These are phyloP conservation scores for Eulithis prunata DNA, from an alignment of 2,888 invertebrate species.

Conservation along the genomic window DNA sequence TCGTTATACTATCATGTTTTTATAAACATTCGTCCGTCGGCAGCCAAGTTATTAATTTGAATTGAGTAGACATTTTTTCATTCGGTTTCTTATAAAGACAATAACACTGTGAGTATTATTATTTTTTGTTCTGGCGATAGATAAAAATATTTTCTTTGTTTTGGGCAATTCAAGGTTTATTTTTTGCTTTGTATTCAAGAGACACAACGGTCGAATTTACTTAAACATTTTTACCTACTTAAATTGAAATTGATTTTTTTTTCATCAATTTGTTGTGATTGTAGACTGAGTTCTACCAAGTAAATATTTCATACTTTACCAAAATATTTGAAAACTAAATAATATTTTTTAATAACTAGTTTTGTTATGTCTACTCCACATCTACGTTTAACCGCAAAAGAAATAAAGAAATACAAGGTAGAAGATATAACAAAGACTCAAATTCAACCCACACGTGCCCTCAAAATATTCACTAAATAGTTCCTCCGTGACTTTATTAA, in stretches of 20 bases:
- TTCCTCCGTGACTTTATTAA: conserved; percentile 16
- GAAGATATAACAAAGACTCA: not conserved
- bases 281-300: not conserved
- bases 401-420: too few relatives aligned
- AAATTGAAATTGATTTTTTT: too few relatives aligned
- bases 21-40: conserved; percentile 40
- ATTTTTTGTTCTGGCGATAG: conserved; percentile 1
- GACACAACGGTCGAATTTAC: too few relatives aligned
- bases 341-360: too few relatives aligned
- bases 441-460: conserved; percentile 17
- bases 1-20: conserved; percentile 58
- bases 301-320: not conserved
- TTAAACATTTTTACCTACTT: too few relatives aligned
- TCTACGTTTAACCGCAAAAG: too few relatives aligned
- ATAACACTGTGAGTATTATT: conserved; percentile 24
- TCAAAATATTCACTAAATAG: conserved; percentile 8
- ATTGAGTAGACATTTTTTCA: conserved; percentile 9
- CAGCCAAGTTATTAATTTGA: conserved; percentile 18
- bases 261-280: too few relatives aligned
- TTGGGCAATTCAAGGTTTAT: not conserved
- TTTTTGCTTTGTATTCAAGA: too few relatives aligned
- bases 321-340: too few relatives aligned
- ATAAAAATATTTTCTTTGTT: not conserved
- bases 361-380: too few relatives aligned
- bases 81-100: not conserved